Evolutionary conservation across 1,140 invertebrate species (phyloP), one percentile per base, ranked within the genome.

Genomic region (Hydropsyche tenuis): DNA sequence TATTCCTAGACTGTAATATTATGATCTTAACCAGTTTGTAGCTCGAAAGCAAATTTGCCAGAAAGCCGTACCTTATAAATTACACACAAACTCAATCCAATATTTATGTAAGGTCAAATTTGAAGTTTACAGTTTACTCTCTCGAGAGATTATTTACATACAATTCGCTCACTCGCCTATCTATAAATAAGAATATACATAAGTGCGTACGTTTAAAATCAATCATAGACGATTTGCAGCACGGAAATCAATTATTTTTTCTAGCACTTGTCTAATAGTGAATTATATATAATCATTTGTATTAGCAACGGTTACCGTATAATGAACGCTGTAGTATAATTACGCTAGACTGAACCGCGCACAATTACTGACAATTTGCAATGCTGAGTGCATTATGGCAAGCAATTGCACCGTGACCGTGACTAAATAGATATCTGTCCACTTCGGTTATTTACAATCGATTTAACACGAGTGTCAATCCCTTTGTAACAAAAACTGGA

Each of bases 361-460:
- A 60, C 56, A 60, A 60, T 60, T 23, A 60, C 18, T 60, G 56
- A 60, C 56, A 60, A 56, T 60, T 60, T 60, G 56, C 56, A 60
- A 60, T 60, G 20, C 56, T 60, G 56, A 60, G 22, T 60, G 56
- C 56, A 60, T 60, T 60, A 25, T 60, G 23, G 14, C 23, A 60
- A 60, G 22, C 56, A 25, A 60, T 60, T 60, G 56, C 22, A 60
- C 22, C 20, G 51, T 56, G 51, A 56, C 56, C 56, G 56, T 60
- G 56, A 60, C 56, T 60, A 60, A 60, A 60, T n/a, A 14, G 56
- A 60, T 37, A 37, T 37, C 30, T 37, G 30, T 37, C 30, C 30
- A 37, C 30, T 37, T 37, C 30, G 30, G 30, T 4, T 37, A 37
- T 37, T 37, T 37, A 37, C 30, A 37, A 37, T 37, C 30, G 30